Evolutionary conservation across 1,140 invertebrate genomes (phyloP), one percentile per base, ranked within the genome.

Genomic region (Formica selysi): DNA sequence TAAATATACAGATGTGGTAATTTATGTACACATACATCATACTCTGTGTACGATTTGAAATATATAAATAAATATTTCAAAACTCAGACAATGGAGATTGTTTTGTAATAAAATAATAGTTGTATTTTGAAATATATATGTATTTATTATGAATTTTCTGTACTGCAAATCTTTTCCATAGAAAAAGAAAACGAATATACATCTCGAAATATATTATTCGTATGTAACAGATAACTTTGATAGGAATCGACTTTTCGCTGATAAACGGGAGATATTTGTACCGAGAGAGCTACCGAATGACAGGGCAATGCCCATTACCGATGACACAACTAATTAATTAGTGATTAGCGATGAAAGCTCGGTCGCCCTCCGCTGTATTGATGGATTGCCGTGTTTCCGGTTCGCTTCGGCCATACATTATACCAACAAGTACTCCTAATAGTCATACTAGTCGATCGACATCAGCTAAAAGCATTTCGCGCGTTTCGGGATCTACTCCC

Each of bases 321-420:
- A 74, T 74, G 38, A 61, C 32, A 61, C 19, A 41, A 93, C 91
- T 92, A 93, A 93, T 92, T 93, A 94, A 94, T 93, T 94, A 91
- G 86, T 87, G 91, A 93, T 93, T 93, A 91, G 90, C 86, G 89
- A 86, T 84, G 88, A 89, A 89, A 87, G 87, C 90, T 76, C 85
- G 57, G 44, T 44, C 73, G 48, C 65, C 70, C 86, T 36, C 86
- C 76, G 71, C 68, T 81, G 79, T 87, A 93, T 90, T 91, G 93
- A 94, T 89, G 91, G 86, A 94, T 93, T 89, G 90, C 84, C 48
- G 4, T 84, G 89, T 91, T 92, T 93, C 88, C 84, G 87, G 65
- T 76, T 78, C 62, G 74, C 78, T 91, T 65, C 83, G 59, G 7
- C 10, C 36, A 44, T 44, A 65, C 67, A 59, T 89, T 89, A 86